Evolutionary conservation across 2,888 invertebrate species (phyloP), one percentile per base, ranked within the genome.

Genomic region (Drosophila ochracea): DNA sequence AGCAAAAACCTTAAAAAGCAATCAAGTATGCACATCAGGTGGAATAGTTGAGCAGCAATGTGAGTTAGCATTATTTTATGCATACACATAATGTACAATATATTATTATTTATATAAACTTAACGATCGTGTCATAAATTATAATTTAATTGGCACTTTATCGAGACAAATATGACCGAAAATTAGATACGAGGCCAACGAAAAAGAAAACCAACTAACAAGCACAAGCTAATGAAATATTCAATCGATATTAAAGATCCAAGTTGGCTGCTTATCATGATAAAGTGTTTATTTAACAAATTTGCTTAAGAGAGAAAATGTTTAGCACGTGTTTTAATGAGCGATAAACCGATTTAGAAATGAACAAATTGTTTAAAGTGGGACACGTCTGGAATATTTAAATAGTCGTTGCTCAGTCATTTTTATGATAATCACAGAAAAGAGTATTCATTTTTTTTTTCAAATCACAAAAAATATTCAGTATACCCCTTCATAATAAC

Each of bases 101-200:
- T 37, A 58, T 57, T 55, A 33, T 41, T 25, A 53, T 54, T 55
- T 43, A 4, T 35, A 21, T 21, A 30, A 41, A 59, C 28, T 68
- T 61, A 71, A 62, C 65, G 82, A 62, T 66, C 71, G 61, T 65
- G 67, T 53, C 71, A 80, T 80, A 82, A 87, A 76, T 80, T 70
- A 80, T 76, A 69, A 75, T 70, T 75, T 77, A 85, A 89, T 89
- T 87, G 89, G 80, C 87, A 72, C 80, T 76, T 81, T 74, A 80
- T 83, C 68, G 61, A 28, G 33, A 50, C 53, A 59, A 65, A 71
- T 71, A 69, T 52, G 71, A 69, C 72, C 49, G 35, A 54, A 79
- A 69, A 68, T 63, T 55, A 54, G 47, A 69, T 53, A 70, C 47
- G 53, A 49, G 68, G 58, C 57, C 68, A 62, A 25, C 16, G 25